Conservation (phyloP, 2,888 invertebrate genomes). For the Allacma fusca region DNA sequence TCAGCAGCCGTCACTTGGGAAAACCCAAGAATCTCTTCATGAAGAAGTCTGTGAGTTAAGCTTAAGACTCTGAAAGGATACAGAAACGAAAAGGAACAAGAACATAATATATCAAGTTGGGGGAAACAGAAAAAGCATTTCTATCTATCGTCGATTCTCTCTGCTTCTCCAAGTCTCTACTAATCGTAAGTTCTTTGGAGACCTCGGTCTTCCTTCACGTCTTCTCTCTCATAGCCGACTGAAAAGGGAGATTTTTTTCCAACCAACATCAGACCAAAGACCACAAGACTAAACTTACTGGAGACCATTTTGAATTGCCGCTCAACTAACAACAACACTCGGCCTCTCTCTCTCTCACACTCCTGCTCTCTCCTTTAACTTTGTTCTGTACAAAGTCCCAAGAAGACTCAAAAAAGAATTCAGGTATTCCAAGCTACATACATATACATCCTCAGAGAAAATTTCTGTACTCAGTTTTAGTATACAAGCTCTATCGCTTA, state of each 20-base stretch:
- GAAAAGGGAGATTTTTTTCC: slow-evolving; percentile 19
- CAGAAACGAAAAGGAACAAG: not conserved
- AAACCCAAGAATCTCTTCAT: slow-evolving; percentile 26
- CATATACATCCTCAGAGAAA: not conserved
- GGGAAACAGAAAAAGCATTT: slow-evolving; percentile 29
- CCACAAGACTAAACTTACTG: slow-evolving; percentile 10
- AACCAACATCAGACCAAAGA: not conserved
- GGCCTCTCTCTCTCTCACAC: not conserved
- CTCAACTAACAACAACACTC: slow-evolving; percentile 14
- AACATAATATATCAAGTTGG: slow-evolving; percentile 13
- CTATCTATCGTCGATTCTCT: slow-evolving; percentile 27
- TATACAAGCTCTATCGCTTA: slow-evolving; percentile 1
- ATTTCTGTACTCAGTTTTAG: no score
- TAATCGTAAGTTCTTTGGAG: slow-evolving; percentile 17
- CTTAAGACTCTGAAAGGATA: not conserved
- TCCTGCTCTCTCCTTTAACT: slow-evolving; percentile 10
- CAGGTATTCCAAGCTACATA: not conserved
- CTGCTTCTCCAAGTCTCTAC: slow-evolving; percentile 14
- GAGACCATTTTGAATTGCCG: slow-evolving; percentile 38
- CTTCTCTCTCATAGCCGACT: not conserved
- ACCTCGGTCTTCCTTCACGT: slow-evolving; percentile 7
- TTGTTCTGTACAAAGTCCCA: slow-evolving; percentile 3
- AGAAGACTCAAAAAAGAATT: slow-evolving; percentile 7
- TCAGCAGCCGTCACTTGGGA: slow-evolving; percentile 31
- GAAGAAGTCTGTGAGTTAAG: slow-evolving; percentile 16